Conservation (phyloP, 1,140 invertebrate genomes). For the Melipona quadrifasciata region DNA sequence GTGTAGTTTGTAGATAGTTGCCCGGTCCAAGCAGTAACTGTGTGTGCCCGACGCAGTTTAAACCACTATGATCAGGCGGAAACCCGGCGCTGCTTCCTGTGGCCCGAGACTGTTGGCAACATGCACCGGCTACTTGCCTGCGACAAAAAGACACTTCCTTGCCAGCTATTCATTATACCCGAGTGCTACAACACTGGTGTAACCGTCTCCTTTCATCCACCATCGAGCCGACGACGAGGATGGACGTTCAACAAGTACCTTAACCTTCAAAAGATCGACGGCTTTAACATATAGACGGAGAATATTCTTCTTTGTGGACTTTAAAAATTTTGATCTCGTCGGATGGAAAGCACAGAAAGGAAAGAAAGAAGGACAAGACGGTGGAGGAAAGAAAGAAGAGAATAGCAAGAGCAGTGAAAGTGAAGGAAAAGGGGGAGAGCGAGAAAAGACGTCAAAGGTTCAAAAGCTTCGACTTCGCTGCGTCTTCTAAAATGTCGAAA, state of each 20-base stretch:
- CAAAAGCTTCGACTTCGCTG: not conserved
- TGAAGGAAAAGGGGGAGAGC: too few relatives aligned
- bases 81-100: not conserved
- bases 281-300: not conserved
- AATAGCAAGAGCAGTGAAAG: not conserved
- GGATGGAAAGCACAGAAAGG: not conserved
- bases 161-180: slow-evolving; percentile 3
- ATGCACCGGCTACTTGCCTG: not conserved
- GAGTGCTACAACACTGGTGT: too few relatives aligned
- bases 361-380: too few relatives aligned
- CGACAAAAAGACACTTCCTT: slow-evolving; percentile 24
- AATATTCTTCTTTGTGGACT: not conserved
- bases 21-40: not conserved
- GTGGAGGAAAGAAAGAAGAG: not conserved
- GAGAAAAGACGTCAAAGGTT: too few relatives aligned
- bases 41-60: slow-evolving; percentile 4
- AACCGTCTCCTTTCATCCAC: too few relatives aligned
- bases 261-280: not conserved
- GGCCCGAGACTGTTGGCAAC: slow-evolving; percentile 18
- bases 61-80: not conserved
- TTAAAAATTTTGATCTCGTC: not conserved
- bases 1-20: slow-evolving; percentile 20
- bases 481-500: not conserved
- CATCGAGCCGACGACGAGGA: not conserved
- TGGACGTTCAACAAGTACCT: slow-evolving; percentile 8